Evolutionary conservation across 2,888 invertebrate species (phyloP).

Genomic region (Melipona bicolor): DNA sequence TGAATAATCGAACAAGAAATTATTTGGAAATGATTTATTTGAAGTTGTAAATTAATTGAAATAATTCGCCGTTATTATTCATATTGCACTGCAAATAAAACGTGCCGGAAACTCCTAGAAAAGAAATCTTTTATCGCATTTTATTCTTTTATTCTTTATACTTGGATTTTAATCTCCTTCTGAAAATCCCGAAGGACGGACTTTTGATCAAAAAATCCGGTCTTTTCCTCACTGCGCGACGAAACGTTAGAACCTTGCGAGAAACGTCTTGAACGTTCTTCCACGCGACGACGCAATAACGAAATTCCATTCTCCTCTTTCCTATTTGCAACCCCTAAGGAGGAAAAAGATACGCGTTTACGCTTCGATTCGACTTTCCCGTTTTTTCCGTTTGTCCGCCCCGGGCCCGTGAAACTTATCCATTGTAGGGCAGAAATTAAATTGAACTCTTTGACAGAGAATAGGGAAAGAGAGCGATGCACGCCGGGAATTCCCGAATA

Average conservation of each 20-base stretch:
- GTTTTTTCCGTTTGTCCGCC: background rate
- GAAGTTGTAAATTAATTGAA: too few relatives aligned
- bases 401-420: constrained; percentile 16
- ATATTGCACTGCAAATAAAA: too few relatives aligned
- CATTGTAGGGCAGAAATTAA: constrained; percentile 78
- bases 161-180: too few relatives aligned
- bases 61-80: too few relatives aligned
- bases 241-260: constrained; percentile 38
- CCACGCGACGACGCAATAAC: constrained; percentile 75
- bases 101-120: too few relatives aligned
- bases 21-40: too few relatives aligned
- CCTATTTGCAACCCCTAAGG: constrained; percentile 35
- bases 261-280: constrained; percentile 58
- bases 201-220: too few relatives aligned
- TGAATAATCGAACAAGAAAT: too few relatives aligned
- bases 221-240: background rate
- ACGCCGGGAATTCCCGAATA: constrained; percentile 66
- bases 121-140: too few relatives aligned
- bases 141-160: too few relatives aligned
- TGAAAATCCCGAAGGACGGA: too few relatives aligned
- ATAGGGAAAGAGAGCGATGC: background rate
- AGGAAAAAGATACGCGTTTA: constrained; percentile 80
- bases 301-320: constrained; percentile 78
- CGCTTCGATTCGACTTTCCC: constrained; percentile 78
- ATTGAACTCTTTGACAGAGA: constrained; percentile 79